These are phyloP conservation scores for Acanthosoma haemorrhoidale DNA, from an alignment of 2,888 invertebrate species.

Conservation along the genomic window DNA sequence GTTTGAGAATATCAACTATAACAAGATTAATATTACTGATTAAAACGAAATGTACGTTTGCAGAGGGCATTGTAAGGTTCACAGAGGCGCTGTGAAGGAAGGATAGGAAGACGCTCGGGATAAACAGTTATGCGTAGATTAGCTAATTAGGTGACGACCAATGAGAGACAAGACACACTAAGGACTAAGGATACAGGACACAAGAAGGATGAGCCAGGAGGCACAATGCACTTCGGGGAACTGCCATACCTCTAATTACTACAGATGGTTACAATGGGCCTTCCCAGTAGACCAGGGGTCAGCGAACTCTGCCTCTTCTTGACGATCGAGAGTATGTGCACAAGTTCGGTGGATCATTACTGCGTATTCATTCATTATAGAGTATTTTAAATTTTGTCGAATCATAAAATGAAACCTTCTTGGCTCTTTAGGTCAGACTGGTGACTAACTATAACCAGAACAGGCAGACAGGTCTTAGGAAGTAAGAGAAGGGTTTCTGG, in stretches of 20 bases:
- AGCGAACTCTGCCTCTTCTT: not conserved
- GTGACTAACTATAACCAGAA: too few species aligned
- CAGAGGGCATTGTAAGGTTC: not conserved
- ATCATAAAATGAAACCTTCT: too few species aligned
- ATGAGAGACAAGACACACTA: not conserved
- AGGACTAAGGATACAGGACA: not conserved
- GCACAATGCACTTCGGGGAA: slow-evolving; percentile 25
- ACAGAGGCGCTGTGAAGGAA: too few species aligned
- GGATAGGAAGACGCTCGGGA: not conserved
- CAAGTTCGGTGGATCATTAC: too few species aligned
- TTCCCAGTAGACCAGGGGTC: slow-evolving; percentile 21
- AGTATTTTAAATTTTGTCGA: too few species aligned
- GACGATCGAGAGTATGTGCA: not conserved
- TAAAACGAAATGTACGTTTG: too few species aligned
- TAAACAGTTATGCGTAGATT: slow-evolving; percentile 5
- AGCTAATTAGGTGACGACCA: not conserved
- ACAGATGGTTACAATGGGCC: slow-evolving; percentile 19
- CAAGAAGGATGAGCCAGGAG: not conserved
- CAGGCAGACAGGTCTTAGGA: too few species aligned
- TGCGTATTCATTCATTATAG: too few species aligned
- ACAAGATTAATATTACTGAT: too few species aligned
- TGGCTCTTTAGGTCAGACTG: too few species aligned
- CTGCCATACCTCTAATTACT: slow-evolving; percentile 14
- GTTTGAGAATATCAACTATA: too few species aligned
- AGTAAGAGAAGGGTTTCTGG: too few species aligned